These are phyloP conservation scores for Lycorma delicatula DNA, from an alignment of 1,140 invertebrate species.

Conservation along the genomic window DNA sequence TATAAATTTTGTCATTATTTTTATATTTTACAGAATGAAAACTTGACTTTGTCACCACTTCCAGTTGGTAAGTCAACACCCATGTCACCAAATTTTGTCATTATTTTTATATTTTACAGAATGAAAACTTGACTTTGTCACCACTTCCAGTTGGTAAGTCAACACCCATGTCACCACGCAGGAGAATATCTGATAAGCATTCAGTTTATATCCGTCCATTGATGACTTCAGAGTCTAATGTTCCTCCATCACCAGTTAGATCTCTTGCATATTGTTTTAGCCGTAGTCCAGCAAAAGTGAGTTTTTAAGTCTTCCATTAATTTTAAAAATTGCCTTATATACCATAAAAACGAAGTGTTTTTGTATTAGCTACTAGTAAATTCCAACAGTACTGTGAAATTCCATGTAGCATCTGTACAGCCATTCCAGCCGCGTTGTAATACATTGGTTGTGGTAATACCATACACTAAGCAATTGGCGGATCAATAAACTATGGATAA, in stretches of 20 bases:
- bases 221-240: constrained; percentile 39
- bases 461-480: too few species aligned
- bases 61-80: constrained; percentile 53
- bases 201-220: constrained; percentile 57
- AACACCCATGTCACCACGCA: constrained; percentile 54
- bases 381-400: background rate
- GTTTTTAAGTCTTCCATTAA: constrained; percentile 12
- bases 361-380: background rate
- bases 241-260: constrained; percentile 46
- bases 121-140: constrained; percentile 56
- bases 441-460: too few species aligned
- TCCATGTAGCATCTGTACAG: background rate
- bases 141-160: constrained; percentile 62
- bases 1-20: too few species aligned
- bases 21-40: constrained; percentile 37
- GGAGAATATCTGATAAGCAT: constrained; percentile 57
- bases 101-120: constrained; percentile 33
- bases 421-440: background rate
- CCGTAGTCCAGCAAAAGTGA: constrained; percentile 77
- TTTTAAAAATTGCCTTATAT: constrained; percentile 18
- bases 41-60: constrained; percentile 66
- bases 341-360: background rate
- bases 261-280: constrained; percentile 78
- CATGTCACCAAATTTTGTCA: constrained; percentile 46
- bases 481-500: too few species aligned